phyloP scores from a whole-genome alignment of 2,797 vertebrate genomes.

The Spheniscus humboldti region DNA sequence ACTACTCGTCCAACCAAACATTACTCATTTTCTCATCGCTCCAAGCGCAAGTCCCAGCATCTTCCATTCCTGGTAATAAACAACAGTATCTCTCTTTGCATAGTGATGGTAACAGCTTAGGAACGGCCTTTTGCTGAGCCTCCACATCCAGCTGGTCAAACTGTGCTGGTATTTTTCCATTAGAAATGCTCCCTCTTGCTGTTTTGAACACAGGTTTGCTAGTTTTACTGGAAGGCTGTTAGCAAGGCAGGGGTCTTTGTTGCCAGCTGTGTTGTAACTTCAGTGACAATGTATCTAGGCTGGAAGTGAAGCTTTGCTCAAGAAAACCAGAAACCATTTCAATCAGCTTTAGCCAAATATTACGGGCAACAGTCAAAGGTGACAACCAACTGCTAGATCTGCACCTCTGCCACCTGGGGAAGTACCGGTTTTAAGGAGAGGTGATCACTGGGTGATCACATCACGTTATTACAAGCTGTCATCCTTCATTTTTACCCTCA shows the following conservation, averaged over 20 bases:
- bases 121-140: fast-evolving
- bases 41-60: background rate
- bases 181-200: background rate
- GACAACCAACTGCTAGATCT: background rate
- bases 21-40: background rate
- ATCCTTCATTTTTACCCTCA: background rate
- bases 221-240: background rate
- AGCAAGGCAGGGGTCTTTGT: background rate
- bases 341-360: background rate
- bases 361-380: background rate
- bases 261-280: background rate
- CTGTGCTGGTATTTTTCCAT: background rate
- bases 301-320: background rate
- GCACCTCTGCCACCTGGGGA: fast-evolving
- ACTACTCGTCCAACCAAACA: background rate
- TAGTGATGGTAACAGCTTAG: fast-evolving
- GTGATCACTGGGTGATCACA: background rate
- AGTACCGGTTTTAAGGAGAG: background rate
- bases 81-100: background rate
- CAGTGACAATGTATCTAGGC: background rate
- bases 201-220: background rate
- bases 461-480: background rate
- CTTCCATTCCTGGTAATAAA: background rate
- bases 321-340: background rate
- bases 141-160: background rate